Evolutionary conservation across 2,113 vertebrate genomes (phyloP).

Genomic region (Ptilorrhoa leucosticta): DNA sequence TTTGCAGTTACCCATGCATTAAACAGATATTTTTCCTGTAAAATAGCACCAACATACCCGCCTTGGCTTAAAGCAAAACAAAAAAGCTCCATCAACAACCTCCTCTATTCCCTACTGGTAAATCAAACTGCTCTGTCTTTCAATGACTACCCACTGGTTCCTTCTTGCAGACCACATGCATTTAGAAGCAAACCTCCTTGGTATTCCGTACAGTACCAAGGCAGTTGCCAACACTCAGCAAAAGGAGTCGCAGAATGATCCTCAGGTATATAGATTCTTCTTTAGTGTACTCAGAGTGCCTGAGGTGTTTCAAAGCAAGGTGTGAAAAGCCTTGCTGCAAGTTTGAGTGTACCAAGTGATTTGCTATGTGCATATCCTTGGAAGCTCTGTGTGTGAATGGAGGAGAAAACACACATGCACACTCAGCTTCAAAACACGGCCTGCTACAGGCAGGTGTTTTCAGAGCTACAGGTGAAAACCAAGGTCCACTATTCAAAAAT

Average conservation of each 20-base stretch:
- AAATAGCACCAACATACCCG: not conserved
- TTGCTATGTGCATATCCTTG: fast-evolving
- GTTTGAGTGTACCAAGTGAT: not conserved
- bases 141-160: not conserved
- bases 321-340: not conserved
- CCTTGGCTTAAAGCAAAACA: not conserved
- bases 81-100: not conserved
- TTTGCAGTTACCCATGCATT: fast-evolving
- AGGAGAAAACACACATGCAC: fast-evolving
- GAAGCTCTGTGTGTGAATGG: fast-evolving
- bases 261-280: not conserved
- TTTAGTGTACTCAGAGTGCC: not conserved
- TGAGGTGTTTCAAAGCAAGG: not conserved
- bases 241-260: not conserved
- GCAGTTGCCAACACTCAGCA: not conserved
- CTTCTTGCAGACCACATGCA: not conserved
- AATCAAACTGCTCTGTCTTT: not conserved
- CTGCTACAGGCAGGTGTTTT: not conserved
- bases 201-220: fast-evolving
- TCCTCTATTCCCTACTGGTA: not conserved
- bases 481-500: not conserved
- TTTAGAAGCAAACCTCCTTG: not conserved
- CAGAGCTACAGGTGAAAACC: not conserved
- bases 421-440: fast-evolving
- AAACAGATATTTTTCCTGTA: not conserved